Conservation (phyloP, 2,113 vertebrate species). For the Dipodomys spectabilis region DNA sequence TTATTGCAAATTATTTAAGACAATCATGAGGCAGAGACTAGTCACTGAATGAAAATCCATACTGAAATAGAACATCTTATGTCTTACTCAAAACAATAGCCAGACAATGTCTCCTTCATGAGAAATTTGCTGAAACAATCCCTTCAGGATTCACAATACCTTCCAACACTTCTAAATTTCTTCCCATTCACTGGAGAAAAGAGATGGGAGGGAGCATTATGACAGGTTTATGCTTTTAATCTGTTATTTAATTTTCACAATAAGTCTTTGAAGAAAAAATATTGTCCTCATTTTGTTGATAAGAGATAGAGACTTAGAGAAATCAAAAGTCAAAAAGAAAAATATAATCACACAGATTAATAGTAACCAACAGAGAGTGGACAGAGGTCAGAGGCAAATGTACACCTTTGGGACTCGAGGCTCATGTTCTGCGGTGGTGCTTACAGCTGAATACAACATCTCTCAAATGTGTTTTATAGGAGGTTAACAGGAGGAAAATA, state of each 20-base stretch:
- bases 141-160: neutral
- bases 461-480: neutral
- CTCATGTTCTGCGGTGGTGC: neutral
- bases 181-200: neutral
- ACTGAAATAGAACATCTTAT: neutral
- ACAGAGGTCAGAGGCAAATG: neutral
- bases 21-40: neutral
- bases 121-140: neutral
- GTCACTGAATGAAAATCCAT: neutral
- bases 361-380: neutral
- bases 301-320: neutral
- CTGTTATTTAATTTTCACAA: conserved; percentile 22
- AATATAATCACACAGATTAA: neutral
- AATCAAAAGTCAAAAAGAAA: neutral
- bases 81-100: neutral
- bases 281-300: neutral
- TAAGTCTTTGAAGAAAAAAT: neutral
- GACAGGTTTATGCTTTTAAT: neutral
- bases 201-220: neutral
- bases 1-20: neutral
- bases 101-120: conserved; percentile 14
- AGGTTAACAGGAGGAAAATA: neutral
- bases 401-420: neutral
- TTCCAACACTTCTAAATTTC: conserved; percentile 1
- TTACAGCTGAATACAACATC: neutral